A percentile compares a stretch with the other conserved stretches of the same genome.
These are phyloP conservation scores for Natrix natrix DNA, from an alignment of 2,797 vertebrate species.

Conservation along the genomic window DNA sequence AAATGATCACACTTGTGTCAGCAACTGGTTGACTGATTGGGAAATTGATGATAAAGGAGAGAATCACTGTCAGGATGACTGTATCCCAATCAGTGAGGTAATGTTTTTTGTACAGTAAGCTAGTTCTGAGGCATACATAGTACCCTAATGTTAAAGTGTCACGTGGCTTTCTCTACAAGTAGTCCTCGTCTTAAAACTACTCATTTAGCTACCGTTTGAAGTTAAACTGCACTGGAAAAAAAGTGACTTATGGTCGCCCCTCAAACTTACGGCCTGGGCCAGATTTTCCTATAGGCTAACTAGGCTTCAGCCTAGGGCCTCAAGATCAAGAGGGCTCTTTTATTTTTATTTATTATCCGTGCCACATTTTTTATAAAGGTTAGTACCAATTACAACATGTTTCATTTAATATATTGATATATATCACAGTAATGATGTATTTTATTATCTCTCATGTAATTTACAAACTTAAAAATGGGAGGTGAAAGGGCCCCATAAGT, in stretches of 20 bases:
- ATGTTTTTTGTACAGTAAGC: conserved; percentile 19
- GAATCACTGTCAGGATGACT: conserved; percentile 68
- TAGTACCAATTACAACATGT: too few species aligned
- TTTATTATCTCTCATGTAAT: too few species aligned
- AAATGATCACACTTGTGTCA: conserved; percentile 64
- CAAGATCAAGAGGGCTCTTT: too few species aligned
- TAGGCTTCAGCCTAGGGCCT: too few species aligned
- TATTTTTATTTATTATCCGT: too few species aligned
- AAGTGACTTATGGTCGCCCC: not conserved
- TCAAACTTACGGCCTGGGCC: not conserved
- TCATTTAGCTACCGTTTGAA: not conserved
- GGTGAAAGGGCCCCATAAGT: too few species aligned
- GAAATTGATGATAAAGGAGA: conserved; percentile 56
- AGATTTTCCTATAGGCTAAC: too few species aligned
- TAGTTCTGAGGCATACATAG: not conserved
- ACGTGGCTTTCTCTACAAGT: not conserved
- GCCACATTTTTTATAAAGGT: too few species aligned
- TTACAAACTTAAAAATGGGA: too few species aligned
- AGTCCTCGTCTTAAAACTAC: not conserved
- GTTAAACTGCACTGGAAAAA: not conserved
- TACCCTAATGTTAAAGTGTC: not conserved
- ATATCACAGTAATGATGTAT: too few species aligned
- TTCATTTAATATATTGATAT: too few species aligned
- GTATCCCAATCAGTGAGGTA: conserved; percentile 67
- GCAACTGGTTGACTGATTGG: conserved; percentile 71